Evolutionary conservation across 2,888 invertebrate genomes (phyloP).

Genomic region (Arctia plantaginis): DNA sequence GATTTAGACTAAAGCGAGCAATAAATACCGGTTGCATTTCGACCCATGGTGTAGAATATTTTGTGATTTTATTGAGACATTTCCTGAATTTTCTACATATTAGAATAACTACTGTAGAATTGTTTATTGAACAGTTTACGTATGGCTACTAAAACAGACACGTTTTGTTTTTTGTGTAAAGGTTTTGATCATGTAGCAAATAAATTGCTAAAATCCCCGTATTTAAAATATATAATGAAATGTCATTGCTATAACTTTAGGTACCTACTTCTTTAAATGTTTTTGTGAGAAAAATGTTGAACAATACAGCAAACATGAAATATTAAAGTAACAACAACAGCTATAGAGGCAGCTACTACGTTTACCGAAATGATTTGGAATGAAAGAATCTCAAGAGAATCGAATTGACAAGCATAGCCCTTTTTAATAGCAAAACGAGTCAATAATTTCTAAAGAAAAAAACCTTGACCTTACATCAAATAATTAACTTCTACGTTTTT

Average conservation of each 20-base stretch:
- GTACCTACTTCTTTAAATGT: no score
- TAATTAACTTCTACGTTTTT: no score
- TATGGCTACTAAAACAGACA: no score
- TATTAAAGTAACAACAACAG: no score
- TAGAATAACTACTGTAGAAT: neutral
- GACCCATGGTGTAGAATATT: slow-evolving; percentile 26
- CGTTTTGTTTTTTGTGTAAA: no score
- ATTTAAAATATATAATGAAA: no score
- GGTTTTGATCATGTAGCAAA: no score
- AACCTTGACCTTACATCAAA: neutral
- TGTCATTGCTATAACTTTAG: no score
- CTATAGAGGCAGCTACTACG: neutral
- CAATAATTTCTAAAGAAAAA: neutral
- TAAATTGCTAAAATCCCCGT: no score
- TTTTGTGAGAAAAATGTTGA: neutral
- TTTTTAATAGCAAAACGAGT: neutral
- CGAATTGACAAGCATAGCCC: neutral
- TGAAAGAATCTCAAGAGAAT: neutral
- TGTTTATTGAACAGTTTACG: neutral
- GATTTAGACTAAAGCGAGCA: slow-evolving; percentile 74
- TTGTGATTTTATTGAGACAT: slow-evolving; percentile 32
- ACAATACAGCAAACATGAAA: neutral
- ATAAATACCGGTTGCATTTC: slow-evolving; percentile 69
- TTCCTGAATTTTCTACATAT: slow-evolving; percentile 12
- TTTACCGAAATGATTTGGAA: neutral